Evolutionary conservation across 2,113 vertebrate species (phyloP).

Genomic region (Leuciscus idus): DNA sequence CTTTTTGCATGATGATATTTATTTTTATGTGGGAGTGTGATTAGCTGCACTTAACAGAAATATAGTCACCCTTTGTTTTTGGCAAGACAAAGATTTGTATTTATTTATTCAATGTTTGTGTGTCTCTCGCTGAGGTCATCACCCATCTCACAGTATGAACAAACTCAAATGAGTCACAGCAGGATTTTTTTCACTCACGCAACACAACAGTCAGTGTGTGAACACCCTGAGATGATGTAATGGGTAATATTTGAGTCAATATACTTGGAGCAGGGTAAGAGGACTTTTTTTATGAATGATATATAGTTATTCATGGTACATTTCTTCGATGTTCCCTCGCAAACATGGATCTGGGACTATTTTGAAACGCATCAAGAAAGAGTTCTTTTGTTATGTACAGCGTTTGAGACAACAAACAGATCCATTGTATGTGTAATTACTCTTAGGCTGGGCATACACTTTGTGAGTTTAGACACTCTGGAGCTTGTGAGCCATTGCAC

Average conservation of each 20-base stretch:
- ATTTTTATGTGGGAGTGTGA: background rate
- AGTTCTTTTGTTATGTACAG: no score
- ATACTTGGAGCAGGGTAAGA: background rate
- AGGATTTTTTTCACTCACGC: constrained; percentile 39
- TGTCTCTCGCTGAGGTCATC: constrained; percentile 40
- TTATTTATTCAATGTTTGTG: background rate
- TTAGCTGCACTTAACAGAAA: background rate
- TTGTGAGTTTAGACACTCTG: no score
- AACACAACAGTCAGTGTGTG: constrained; percentile 1
- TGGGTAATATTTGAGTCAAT: background rate
- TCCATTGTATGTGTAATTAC: no score
- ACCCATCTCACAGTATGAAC: constrained; percentile 21
- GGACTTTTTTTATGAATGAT: background rate
- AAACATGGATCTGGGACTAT: no score
- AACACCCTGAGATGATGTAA: background rate
- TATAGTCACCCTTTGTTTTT: constrained; percentile 19
- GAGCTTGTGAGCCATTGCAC: no score
- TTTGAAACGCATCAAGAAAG: no score
- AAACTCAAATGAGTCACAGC: constrained; percentile 47
- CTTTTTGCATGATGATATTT: background rate
- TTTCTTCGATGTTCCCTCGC: background rate
- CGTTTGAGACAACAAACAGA: no score
- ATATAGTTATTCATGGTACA: background rate
- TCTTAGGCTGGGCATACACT: no score
- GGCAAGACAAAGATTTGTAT: background rate